Conservation (phyloP, 2,113 vertebrate genomes). For the Pao palembangensis region DNA sequence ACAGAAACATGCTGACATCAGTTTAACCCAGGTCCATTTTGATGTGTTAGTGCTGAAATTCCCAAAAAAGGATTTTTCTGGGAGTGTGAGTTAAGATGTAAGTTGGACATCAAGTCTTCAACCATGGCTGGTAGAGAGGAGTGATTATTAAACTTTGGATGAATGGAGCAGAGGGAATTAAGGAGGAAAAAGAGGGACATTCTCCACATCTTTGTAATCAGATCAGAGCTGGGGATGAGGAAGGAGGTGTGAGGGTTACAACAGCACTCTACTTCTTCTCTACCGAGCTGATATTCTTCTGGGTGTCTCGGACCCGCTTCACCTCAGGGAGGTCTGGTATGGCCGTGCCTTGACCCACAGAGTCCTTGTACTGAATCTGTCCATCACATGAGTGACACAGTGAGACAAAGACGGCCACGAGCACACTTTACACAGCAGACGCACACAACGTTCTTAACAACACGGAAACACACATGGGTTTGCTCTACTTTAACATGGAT, state of each 20-base stretch:
- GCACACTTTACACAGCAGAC: not conserved
- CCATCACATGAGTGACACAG: conserved; percentile 41
- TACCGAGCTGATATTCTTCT: conserved; percentile 99
- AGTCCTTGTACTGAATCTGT: conserved; percentile 95
- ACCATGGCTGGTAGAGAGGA: conserved; percentile 1
- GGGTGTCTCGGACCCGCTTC: conserved; percentile 91
- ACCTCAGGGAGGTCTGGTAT: conserved; percentile 93
- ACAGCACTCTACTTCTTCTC: conserved; percentile 26
- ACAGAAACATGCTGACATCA: not conserved
- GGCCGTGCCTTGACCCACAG: conserved; percentile 88
- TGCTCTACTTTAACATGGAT: conserved; percentile 1
- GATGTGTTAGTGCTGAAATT: too few species aligned
- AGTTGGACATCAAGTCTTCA: not conserved
- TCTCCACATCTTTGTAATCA: not conserved
- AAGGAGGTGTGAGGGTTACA: conserved; percentile 3
- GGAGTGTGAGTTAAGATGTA: too few species aligned
- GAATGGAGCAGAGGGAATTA: conserved; percentile 24
- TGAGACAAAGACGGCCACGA: conserved; percentile 30
- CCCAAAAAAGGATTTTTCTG: too few species aligned
- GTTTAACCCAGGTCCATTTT: too few species aligned
- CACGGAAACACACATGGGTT: conserved; percentile 2
- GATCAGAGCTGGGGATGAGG: not conserved
- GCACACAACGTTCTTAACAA: conserved; percentile 14
- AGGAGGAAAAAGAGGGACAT: not conserved
- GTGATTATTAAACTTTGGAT: conserved; percentile 22